Percentiles rank a stretch among this genome's conserved stretches.
phyloP scores from a whole-genome alignment of 2,797 vertebrate species.

The Hapalemur alaotrensis region DNA sequence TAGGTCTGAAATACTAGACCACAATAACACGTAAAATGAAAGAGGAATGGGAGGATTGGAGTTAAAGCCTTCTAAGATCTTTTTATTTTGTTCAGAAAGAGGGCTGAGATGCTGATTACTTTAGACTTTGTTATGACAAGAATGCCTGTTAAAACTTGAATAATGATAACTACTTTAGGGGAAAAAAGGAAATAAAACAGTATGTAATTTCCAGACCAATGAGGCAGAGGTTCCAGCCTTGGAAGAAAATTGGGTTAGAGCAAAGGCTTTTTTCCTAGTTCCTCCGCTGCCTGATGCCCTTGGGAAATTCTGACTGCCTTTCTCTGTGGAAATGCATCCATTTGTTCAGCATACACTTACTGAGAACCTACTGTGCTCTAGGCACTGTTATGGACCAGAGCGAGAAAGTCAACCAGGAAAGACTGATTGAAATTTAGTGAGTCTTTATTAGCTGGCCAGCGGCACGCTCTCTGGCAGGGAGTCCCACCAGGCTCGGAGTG shows the following conservation, averaged over 20 bases:
- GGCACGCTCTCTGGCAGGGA: no score
- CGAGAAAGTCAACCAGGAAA: no score
- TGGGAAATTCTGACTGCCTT: neutral
- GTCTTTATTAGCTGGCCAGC: no score
- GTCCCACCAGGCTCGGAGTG: no score
- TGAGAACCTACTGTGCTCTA: neutral
- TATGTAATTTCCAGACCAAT: neutral
- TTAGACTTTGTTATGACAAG: constrained; percentile 8
- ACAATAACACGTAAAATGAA: neutral
- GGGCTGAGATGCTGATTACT: neutral
- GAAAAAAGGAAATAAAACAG: neutral
- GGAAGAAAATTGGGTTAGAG: neutral
- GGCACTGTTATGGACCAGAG: neutral
- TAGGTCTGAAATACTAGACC: neutral
- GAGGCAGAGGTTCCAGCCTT: neutral
- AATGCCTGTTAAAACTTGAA: constrained; percentile 18
- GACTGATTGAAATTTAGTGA: no score
- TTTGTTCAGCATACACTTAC: neutral
- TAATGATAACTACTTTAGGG: neutral
- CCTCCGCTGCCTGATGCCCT: neutral
- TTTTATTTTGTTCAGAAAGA: constrained; percentile 34
- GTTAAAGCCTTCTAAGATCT: neutral
- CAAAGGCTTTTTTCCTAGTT: neutral
- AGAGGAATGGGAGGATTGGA: neutral
- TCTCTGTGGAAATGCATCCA: neutral